Evolutionary conservation across 2,113 vertebrate genomes (phyloP).

Genomic region (Dicerorhinus sumatrensis): DNA sequence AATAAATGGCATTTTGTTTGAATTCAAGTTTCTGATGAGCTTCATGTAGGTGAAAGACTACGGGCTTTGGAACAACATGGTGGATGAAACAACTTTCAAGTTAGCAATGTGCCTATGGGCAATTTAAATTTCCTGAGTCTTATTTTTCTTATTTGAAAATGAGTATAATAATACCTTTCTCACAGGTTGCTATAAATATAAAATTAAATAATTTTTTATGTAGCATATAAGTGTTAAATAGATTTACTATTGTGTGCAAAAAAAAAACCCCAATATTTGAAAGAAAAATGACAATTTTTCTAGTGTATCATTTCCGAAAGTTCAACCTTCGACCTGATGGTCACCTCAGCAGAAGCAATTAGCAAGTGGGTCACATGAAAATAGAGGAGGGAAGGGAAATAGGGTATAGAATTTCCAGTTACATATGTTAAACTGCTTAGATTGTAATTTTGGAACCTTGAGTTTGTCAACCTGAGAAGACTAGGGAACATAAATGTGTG

Average conservation of each 20-base stretch:
- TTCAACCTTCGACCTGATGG: not conserved
- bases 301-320: not conserved
- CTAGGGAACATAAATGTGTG: not conserved
- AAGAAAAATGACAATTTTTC: not conserved
- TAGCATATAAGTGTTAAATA: not conserved
- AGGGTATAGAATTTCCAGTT: not conserved
- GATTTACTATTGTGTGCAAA: not conserved
- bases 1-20: not conserved
- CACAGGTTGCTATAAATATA: not conserved
- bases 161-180: not conserved
- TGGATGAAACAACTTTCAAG: not conserved
- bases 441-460: not conserved
- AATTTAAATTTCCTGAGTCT: not conserved
- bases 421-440: not conserved
- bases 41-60: not conserved
- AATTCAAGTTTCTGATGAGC: not conserved
- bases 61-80: not conserved
- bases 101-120: not conserved
- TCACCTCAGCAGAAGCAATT: not conserved
- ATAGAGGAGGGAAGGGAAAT: accelerated
- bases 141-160: not conserved
- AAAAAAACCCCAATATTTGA: not conserved
- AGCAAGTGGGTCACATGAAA: not conserved
- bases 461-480: not conserved
- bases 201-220: not conserved